phyloP scores from a whole-genome alignment of 2,797 vertebrate species.

The Malurus leucopterus region DNA sequence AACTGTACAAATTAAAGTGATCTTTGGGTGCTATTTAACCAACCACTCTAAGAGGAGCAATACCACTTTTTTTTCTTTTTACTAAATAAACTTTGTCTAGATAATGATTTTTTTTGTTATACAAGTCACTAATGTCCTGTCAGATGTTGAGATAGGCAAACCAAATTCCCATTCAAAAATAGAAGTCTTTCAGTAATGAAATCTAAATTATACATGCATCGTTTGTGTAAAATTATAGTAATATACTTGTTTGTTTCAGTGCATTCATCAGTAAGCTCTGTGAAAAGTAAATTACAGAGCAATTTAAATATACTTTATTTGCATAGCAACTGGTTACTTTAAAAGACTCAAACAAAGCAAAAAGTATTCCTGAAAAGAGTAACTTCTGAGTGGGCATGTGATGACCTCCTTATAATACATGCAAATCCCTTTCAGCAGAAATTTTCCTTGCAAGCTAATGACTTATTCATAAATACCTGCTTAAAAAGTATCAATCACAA shows the following conservation, averaged over 20 bases:
- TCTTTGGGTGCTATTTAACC: constrained; percentile 72
- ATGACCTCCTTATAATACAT: background rate
- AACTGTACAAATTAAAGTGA: constrained; percentile 58
- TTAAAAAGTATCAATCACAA: background rate
- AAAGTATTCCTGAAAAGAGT: background rate
- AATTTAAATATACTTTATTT: background rate
- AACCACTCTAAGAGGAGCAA: constrained; percentile 62
- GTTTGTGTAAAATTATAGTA: background rate
- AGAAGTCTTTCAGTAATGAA: background rate
- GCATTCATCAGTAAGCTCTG: constrained; percentile 19
- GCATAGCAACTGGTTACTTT: constrained; percentile 44
- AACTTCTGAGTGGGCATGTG: background rate
- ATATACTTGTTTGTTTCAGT: background rate
- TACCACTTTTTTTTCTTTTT: constrained; percentile 61
- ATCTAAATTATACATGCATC: background rate
- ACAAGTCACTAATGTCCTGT: background rate
- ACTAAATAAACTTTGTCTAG: constrained; percentile 71
- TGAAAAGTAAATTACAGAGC: constrained; percentile 20
- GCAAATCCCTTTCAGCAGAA: background rate
- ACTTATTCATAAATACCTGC: background rate
- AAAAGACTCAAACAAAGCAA: background rate
- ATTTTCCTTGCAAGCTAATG: background rate
- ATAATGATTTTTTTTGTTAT: constrained; percentile 19
- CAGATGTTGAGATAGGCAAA: background rate
- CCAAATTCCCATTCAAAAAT: background rate